Conservation (phyloP, 2,888 invertebrate species). For the Conus canariensis region DNA sequence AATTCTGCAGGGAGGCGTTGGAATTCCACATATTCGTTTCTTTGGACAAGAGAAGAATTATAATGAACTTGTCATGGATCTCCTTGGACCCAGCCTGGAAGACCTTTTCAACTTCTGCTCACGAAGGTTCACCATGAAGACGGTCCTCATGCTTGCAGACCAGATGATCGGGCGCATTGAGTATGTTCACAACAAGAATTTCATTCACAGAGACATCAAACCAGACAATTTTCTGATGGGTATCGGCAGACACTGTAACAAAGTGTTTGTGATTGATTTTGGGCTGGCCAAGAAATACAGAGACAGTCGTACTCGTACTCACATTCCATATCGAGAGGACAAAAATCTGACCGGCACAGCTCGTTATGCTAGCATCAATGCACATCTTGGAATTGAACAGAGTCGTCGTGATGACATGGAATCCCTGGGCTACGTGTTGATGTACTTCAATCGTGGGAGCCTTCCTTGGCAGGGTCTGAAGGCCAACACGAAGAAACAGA, state of each 20-base stretch:
- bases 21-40: conserved; percentile 77
- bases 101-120: conserved; percentile 98
- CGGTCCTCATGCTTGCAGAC: conserved; percentile 99
- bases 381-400: conserved; percentile 99
- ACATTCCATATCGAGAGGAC: conserved; percentile 90
- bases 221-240: conserved; percentile 83
- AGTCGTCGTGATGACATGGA: conserved; percentile 99
- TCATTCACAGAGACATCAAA: conserved; percentile 91
- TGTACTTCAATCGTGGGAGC: conserved; percentile 97
- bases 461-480: conserved; percentile 98
- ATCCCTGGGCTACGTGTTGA: conserved; percentile 98
- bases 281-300: conserved; percentile 99
- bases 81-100: conserved; percentile 84
- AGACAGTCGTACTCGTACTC: conserved; percentile 93
- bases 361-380: conserved; percentile 99
- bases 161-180: conserved; percentile 90
- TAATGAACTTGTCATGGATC: conserved; percentile 99
- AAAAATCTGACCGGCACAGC: conserved; percentile 79
- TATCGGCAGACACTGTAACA: conserved; percentile 78
- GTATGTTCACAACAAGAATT: conserved; percentile 98
- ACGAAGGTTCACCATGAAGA: conserved; percentile 99
- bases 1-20: conserved; percentile 80
- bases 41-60: conserved; percentile 93
- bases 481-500: conserved; percentile 98
- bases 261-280: conserved; percentile 97